phyloP scores from a whole-genome alignment of 2,888 invertebrate genomes.

The Uloborus plumipes region DNA sequence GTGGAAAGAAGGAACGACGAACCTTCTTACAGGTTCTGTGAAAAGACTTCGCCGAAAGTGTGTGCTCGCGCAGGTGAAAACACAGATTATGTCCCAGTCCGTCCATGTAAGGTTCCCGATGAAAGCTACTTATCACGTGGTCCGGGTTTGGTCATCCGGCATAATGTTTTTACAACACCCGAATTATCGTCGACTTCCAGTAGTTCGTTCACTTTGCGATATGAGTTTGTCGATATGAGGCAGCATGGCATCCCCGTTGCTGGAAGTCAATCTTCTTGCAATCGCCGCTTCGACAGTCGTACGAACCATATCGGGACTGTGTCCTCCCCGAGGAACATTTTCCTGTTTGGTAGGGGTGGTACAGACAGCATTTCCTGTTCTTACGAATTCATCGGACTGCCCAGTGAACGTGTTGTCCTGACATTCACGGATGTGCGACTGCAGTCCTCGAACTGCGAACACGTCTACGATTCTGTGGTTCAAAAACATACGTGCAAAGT shows the following conservation, averaged over 20 bases:
- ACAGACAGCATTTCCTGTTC: conserved; percentile 81
- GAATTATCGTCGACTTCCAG: conserved; percentile 78
- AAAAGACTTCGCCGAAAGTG: conserved; percentile 68
- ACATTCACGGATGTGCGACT: conserved; percentile 70
- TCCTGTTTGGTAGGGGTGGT: conserved; percentile 86
- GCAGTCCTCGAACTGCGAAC: conserved; percentile 44
- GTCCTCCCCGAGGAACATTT: conserved; percentile 84
- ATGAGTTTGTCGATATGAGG: conserved; percentile 82
- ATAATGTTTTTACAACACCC: conserved; percentile 82
- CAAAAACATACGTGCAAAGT: conserved; percentile 66
- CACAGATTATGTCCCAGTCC: conserved; percentile 66
- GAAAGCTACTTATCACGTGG: conserved; percentile 86
- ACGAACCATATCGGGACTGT: conserved; percentile 75
- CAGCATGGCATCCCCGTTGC: conserved; percentile 66
- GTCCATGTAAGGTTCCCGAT: conserved; percentile 70
- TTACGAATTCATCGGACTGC: conserved; percentile 64
- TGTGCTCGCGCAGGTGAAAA: conserved; percentile 67
- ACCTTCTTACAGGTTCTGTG: conserved; percentile 76
- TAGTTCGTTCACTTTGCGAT: conserved; percentile 82
- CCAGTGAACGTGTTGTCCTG: conserved; percentile 57
- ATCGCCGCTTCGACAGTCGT: conserved; percentile 58
- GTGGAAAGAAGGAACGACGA: conserved; percentile 29
- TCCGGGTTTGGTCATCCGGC: conserved; percentile 81
- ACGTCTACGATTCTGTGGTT: conserved; percentile 71
- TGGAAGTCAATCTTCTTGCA: conserved; percentile 21